Evolutionary conservation across 2,797 vertebrate species (phyloP), one percentile per base, ranked within the genome.

Genomic region (Protosalanx chinensis): DNA sequence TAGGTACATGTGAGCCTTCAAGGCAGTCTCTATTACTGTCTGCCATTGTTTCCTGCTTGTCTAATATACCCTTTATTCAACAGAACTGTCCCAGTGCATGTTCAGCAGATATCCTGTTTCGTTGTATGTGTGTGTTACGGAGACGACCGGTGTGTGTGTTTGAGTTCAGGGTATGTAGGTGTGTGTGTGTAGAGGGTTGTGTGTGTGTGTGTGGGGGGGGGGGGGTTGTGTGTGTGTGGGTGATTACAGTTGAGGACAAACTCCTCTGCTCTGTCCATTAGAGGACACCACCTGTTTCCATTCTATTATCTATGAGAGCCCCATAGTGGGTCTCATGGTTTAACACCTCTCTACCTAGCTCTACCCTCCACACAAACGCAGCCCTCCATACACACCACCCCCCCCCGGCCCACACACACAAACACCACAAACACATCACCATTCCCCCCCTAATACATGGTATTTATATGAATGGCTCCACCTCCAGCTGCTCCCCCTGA

Each of bases 221-320:
- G 53, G 33, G 33, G 33, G 5, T 33, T 33, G 3, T 2, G 35
- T 37, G 35, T 37, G 35, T 4, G 18, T 58, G 18, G 18, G 23
- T 58, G 23, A 8, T n/a, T 23, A 23, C 57, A 58, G 6, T 58
- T 7, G n/a, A 58, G 23, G 7, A 6, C 4, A 3, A 5, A 18
- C 57, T 23, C 57, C 57, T 41, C 37, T 41, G 6, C 57, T 58
- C 57, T 6, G n/a, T 58, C 18, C 51, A 53, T 53, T n/a, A 16
- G 51, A 68, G 20, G 69, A 27, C 59, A 60, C 83, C 84, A 87
- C 82, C 85, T 88, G 86, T 82, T 77, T 35, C 3, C 67, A 63
- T n/a, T 89, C 84, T 87, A 90, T 88, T 83, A 87, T 84, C 85
- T 76, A 88, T 68, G 70, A 72, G 74, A 68, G 66, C 69, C 79